Conservation (phyloP, 2,888 invertebrate genomes). For the Steinernema hermaphroditum region DNA sequence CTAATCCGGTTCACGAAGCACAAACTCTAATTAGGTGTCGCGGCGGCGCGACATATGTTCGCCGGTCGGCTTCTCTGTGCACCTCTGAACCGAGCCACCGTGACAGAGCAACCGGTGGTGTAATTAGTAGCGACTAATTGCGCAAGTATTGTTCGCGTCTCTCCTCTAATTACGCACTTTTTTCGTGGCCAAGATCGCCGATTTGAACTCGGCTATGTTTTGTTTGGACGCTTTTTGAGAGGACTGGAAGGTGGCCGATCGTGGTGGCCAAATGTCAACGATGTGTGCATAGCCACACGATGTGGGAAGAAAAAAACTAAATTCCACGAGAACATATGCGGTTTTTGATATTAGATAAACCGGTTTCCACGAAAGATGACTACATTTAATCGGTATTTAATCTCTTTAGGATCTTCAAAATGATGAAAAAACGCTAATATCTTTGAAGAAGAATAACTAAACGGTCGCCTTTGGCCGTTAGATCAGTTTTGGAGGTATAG, state of each 20-base stretch:
- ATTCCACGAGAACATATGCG: no score
- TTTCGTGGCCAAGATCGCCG: not conserved
- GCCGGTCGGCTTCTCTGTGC: not conserved
- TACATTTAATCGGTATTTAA: no score
- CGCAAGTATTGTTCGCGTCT: constrained; percentile 23
- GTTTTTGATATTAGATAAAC: no score
- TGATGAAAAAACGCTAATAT: no score
- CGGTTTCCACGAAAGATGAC: no score
- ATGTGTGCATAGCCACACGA: no score
- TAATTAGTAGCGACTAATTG: constrained; percentile 31
- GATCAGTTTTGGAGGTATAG: no score
- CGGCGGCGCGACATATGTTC: constrained; percentile 27
- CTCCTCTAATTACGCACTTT: not conserved
- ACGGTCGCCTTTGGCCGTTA: no score
- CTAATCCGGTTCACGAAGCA: constrained; percentile 29
- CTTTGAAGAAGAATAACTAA: no score
- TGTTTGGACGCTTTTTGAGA: not conserved
- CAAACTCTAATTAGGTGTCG: constrained; percentile 31
- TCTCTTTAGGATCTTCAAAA: no score
- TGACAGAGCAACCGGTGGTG: constrained; percentile 23
- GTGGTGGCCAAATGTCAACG: no score
- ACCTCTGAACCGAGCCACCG: not conserved
- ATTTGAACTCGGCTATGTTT: not conserved
- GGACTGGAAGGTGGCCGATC: not conserved
- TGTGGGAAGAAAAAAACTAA: no score